phyloP scores from a whole-genome alignment of 2,888 invertebrate genomes.

The Drosophila vallismaia region DNA sequence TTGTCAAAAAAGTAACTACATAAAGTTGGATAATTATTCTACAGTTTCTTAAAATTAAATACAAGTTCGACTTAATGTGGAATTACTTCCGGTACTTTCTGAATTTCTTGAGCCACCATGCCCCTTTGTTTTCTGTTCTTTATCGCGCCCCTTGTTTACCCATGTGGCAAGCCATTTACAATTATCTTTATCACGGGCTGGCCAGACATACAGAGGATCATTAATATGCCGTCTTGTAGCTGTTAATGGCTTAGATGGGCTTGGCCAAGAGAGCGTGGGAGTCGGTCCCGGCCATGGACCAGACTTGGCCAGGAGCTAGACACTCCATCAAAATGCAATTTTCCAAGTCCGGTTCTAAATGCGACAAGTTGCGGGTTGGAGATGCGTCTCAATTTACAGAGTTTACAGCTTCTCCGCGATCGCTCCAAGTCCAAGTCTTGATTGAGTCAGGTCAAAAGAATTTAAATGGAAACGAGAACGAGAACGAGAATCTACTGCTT shows the following conservation, averaged over 20 bases:
- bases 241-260: constrained; percentile 26
- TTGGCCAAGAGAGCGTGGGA: constrained; percentile 38
- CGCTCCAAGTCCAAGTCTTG: constrained; percentile 59
- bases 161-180: constrained; percentile 26
- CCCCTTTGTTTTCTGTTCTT: constrained; percentile 9
- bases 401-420: constrained; percentile 16
- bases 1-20: constrained; percentile 7
- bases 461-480: constrained; percentile 43
- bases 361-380: constrained; percentile 18
- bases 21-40: not conserved
- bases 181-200: constrained; percentile 31
- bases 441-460: constrained; percentile 75
- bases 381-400: constrained; percentile 25
- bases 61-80: not conserved
- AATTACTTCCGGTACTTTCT: not conserved
- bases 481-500: constrained; percentile 12
- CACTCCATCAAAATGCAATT: constrained; percentile 21
- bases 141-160: constrained; percentile 26
- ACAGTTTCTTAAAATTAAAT: not conserved
- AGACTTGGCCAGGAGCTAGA: constrained; percentile 22
- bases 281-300: not conserved
- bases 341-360: constrained; percentile 7
- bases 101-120: constrained; percentile 11
- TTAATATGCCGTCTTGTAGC: constrained; percentile 63
- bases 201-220: constrained; percentile 47